Evolutionary conservation across 2,888 invertebrate genomes (phyloP), one percentile per base, ranked within the genome.

Genomic region (Luffia ferchaultella): DNA sequence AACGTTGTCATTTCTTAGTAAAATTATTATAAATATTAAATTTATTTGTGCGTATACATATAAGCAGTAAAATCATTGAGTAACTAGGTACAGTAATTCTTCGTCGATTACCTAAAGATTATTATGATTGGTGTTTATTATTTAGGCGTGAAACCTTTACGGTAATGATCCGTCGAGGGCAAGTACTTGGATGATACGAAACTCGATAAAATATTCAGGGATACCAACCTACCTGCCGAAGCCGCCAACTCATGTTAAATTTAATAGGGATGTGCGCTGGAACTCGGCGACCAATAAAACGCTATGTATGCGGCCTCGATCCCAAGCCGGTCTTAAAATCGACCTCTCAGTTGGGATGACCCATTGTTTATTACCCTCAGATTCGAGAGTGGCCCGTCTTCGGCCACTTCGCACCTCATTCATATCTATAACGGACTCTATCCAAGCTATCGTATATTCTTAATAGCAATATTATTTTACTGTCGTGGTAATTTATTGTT

Each of bases 221-320:
- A 5, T n/a, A 12, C n/a, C n/a, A 12, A n/a, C 5, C 3, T 42
- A 16, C 43, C 43, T n/a, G 43, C 3, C 43, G 16, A 42, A 42
- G 43, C 43, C 43, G 43, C n/a, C 43, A n/a, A 42, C 16, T 42
- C 43, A 42, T 42, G 43, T 16, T 42, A 42, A 42, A 42, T 42
- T 42, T 42, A 42, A 42, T 42, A 42, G 43, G 43, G n/a, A 16
- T 9, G 16, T 3, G 30, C 5, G 30, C 12, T 30, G 30, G 30
- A 3, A 12, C 30, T 3, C 5, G 30, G 30, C 30, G 30, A 30
- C 16, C 7, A 42, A 42, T 42, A 42, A 42, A 42, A 42, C 16
- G 43, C 16, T n/a, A 42, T n/a, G 43, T 12, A 30, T 12, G 30
- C 30, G 30, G 30, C 30, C 30, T 30, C 30, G 5, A 12, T 12